Percentiles rank a stretch among this genome's conserved stretches.
Conservation (phyloP, 92 coral and sea anemone species). For the Meandrina meandrites region DNA sequence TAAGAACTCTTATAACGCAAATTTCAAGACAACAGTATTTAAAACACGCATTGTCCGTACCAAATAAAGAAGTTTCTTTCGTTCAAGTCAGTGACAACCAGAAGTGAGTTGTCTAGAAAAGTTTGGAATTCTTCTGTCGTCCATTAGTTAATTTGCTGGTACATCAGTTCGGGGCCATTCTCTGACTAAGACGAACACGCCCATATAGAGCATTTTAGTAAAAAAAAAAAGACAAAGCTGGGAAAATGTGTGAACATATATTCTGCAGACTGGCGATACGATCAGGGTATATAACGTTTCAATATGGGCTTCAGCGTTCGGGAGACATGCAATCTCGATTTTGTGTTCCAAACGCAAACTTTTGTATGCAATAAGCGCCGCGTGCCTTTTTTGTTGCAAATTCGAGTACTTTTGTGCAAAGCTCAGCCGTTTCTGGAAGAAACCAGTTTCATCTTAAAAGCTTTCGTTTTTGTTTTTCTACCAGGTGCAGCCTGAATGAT, state of each 20-base stretch:
- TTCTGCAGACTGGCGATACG: background rate
- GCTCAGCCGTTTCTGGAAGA: background rate
- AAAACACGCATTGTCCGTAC: background rate
- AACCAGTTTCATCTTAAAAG: background rate
- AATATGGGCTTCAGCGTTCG: background rate
- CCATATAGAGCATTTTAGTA: background rate
- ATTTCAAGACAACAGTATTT: background rate
- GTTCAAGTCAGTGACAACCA: background rate
- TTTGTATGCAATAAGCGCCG: background rate
- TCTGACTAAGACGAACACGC: background rate
- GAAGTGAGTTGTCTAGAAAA: background rate
- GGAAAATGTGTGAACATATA: background rate
- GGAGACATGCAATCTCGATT: background rate
- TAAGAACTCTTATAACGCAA: background rate
- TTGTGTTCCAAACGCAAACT: background rate
- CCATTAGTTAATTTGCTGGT: background rate
- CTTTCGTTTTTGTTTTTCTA: background rate
- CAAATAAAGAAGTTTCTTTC: background rate
- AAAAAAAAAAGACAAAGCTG: background rate
- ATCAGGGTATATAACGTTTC: background rate
- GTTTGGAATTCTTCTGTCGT: background rate
- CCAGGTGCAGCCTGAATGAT: constrained; percentile 25
- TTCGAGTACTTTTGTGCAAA: background rate
- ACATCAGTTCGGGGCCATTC: background rate
- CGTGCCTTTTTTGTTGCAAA: constrained; percentile 1